phyloP scores from a whole-genome alignment of 1,140 invertebrate species.

The Oncopodura yosiiana region DNA sequence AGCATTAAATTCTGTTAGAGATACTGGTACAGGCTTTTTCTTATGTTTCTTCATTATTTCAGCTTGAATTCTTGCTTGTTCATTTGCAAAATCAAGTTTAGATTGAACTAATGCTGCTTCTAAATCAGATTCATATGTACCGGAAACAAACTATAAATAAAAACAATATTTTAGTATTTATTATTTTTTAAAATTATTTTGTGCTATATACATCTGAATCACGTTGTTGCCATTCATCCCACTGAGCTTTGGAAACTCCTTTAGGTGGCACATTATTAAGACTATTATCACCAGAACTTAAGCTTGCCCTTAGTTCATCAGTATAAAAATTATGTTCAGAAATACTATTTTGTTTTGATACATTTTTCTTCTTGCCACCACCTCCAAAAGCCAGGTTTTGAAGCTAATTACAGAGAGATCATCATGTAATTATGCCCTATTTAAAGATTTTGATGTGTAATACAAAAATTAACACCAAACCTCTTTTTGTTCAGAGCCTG shows the following conservation, averaged over 20 bases:
- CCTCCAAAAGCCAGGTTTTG: conserved; percentile 13
- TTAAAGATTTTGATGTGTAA: background rate
- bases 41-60: conserved; percentile 42
- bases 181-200: background rate
- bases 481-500: background rate
- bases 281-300: background rate
- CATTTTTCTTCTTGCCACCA: conserved; percentile 19
- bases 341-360: background rate
- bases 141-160: conserved; percentile 46
- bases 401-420: background rate
- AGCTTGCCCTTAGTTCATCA: background rate
- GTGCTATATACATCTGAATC: conserved; percentile 8
- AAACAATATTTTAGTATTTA: background rate
- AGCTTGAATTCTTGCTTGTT: conserved; percentile 49
- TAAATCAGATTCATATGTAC: conserved; percentile 54
- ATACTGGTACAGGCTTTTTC: conserved; percentile 52
- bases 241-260: conserved; percentile 9
- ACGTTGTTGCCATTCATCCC: conserved; percentile 11
- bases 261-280: background rate
- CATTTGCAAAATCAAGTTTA: conserved; percentile 56
- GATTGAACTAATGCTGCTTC: conserved; percentile 56
- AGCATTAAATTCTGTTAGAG: conserved; percentile 53
- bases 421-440: background rate
- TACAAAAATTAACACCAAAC: background rate
- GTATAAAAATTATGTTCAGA: background rate